Percentiles rank a stretch among this genome's conserved stretches.
These are phyloP conservation scores for Xenotilapia longispinis DNA, from an alignment of 2,113 vertebrate species.

Conservation along the genomic window DNA sequence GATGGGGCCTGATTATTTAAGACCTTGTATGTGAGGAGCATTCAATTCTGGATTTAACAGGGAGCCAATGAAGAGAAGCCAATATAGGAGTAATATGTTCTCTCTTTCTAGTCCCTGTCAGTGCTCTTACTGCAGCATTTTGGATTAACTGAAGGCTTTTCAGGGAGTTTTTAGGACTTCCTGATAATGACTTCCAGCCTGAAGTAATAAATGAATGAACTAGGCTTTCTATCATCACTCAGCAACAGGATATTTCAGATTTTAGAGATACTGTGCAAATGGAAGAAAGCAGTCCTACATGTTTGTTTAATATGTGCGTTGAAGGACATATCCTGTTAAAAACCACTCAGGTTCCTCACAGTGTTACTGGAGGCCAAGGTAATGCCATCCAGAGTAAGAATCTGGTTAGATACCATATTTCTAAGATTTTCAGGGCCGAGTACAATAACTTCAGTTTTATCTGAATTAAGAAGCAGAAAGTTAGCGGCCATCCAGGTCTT, in stretches of 20 bases:
- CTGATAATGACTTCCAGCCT: neutral
- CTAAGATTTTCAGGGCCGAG: rapidly evolving
- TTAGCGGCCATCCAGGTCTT: too few species aligned
- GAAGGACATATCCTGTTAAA: too few species aligned
- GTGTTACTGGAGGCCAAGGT: rapidly evolving
- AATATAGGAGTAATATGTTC: rapidly evolving
- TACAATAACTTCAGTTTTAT: rapidly evolving
- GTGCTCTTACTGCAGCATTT: rapidly evolving
- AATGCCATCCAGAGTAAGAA: neutral
- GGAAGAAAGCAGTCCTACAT: too few species aligned
- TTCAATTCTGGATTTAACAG: neutral
- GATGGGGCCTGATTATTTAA: neutral
- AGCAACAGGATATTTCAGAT: too few species aligned
- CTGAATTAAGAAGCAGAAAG: too few species aligned
- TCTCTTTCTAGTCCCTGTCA: neutral
- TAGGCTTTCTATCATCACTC: too few species aligned
- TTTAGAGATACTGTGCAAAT: too few species aligned
- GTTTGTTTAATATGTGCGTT: too few species aligned
- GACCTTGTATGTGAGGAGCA: neutral
- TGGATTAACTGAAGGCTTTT: neutral
- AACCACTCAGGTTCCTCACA: too few species aligned
- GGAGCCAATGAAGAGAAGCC: rapidly evolving
- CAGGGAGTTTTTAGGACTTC: neutral
- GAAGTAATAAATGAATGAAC: too few species aligned
- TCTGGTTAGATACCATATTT: too few species aligned